phyloP scores from a whole-genome alignment of 1,140 invertebrate genomes.

The Halictus rubicundus region DNA sequence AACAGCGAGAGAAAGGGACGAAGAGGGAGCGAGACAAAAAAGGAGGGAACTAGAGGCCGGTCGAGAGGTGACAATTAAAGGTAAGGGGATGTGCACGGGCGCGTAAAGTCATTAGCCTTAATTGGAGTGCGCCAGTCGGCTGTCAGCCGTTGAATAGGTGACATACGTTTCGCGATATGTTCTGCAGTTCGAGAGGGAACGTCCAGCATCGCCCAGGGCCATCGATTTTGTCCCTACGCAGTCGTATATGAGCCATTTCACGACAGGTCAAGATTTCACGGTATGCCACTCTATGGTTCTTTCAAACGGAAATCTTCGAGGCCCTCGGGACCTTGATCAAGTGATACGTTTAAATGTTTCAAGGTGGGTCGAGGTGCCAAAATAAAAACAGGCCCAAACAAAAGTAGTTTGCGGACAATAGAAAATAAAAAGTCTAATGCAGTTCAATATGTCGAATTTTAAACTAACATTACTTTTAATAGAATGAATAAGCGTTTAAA shows the following conservation, averaged over 20 bases:
- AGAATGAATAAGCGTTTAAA: too few species aligned
- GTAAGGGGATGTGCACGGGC: constrained; percentile 58
- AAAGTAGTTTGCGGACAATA: too few species aligned
- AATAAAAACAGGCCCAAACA: too few species aligned
- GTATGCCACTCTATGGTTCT: too few species aligned
- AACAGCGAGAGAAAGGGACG: too few species aligned
- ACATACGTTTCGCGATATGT: constrained; percentile 63
- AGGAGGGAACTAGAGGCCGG: background rate
- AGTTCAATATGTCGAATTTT: too few species aligned
- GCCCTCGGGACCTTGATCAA: too few species aligned
- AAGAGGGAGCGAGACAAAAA: constrained; percentile 7
- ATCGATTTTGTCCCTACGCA: constrained; percentile 57
- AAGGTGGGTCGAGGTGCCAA: too few species aligned
- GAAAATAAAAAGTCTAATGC: too few species aligned
- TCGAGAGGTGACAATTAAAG: constrained; percentile 63
- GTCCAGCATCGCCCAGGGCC: constrained; percentile 53
- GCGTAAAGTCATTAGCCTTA: constrained; percentile 65
- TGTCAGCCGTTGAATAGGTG: constrained; percentile 60
- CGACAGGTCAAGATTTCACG: background rate
- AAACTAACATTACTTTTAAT: too few species aligned
- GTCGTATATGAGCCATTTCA: constrained; percentile 29
- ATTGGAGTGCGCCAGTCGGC: constrained; percentile 61
- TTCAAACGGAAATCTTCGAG: background rate
- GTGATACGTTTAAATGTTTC: too few species aligned
- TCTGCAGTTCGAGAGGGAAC: constrained; percentile 43